Evolutionary conservation across 2,888 invertebrate species (phyloP), one percentile per base, ranked within the genome.

Genomic region (Platycheirus rosarum): DNA sequence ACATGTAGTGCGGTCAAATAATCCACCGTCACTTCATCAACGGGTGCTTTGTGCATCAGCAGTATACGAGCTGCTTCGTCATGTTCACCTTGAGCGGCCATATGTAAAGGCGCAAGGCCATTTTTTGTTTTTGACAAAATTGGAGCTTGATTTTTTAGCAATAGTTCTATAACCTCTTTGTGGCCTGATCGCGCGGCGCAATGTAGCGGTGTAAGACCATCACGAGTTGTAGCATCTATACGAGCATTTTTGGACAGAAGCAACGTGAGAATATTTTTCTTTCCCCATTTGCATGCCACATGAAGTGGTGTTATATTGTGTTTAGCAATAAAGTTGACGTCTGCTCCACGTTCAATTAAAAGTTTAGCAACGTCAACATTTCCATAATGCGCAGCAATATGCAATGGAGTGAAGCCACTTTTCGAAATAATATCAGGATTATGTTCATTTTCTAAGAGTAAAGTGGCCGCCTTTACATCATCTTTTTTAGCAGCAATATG

Each of bases 401-500:
- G 99, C 29, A 99, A 93, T 0, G 99, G 98, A 0, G 99, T 99
- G 91, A 99, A 99, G 23, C 98, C 98, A 84, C 97, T 97, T 91
- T 98, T 98, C 1, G 98, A 98, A 73, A 97, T 97, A 2, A 97
- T 97, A 91, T 99, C 98, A 0, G 98, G 97, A 90, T 98, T 98
- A 91, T 97, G 97, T 89, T 98, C 98, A 91, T 97, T 98, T 93
- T 97, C 96, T 85, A 98, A 92, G 42, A 99, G 92, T 66, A 99
- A 91, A 11, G 96, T 95, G 2, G 98, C 98, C 3, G 98, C 98
- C 91, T 97, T 98, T 74, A 97, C 97, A 89, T 99, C 99, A 89
- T 99, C 98, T 89, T 99, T 99, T 91, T 99, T 99, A 51, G 99
- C 98, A 14, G 99, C 99, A 86, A 99, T 99, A 91, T 99, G 99